Evolutionary conservation across 2,888 invertebrate species (phyloP), one percentile per base, ranked within the genome.

Genomic region (Kryphioiulus occultus): DNA sequence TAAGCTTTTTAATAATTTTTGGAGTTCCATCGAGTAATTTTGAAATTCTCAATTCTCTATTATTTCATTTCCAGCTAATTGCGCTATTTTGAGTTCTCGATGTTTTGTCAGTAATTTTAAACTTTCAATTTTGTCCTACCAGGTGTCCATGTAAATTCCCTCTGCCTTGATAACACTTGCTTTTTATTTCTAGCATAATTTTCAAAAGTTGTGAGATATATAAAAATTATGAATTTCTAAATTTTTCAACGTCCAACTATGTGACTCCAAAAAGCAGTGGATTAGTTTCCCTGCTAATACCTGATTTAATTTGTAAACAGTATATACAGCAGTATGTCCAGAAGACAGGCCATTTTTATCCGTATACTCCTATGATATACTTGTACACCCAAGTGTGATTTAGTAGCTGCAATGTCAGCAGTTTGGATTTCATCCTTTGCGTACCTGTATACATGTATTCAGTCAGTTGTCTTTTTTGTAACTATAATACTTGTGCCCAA

Each of bases 381-480:
- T 86, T 86, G 86, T 86, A 86, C 86, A 86, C n/a, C 86, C 86
- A 86, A 86, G 86, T 86, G 86, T 53, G 78, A 78, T 35, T 12
- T 47, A 86, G 86, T 86, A 86, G 86, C 86, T 86, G 86, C 86
- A 86, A 53, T 86, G 86, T 44, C 86, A 86, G 86, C 86, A 30
- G 39, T 78, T 78, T 78, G 30, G 15, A 78, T 78, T 26, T 78
- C 30, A 78, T 78, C 78, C 26, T 78, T 78, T 78, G 78, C 30
- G 78, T 78, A 78, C 78, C 15, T 30, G 78, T 78, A 30, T 78
- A 12, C 12, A 78, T 78, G 78, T 78, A 78, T 78, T n/a, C 59
- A 59, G 22, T 78, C 78, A 78, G 78, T 78, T 78, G 78, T 78
- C 30, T 78, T 30, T 78, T 78, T 78, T 78, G 78, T 78, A 78